These are phyloP conservation scores for Xiphydria camelus DNA, from an alignment of 2,888 invertebrate genomes.

Conservation along the genomic window DNA sequence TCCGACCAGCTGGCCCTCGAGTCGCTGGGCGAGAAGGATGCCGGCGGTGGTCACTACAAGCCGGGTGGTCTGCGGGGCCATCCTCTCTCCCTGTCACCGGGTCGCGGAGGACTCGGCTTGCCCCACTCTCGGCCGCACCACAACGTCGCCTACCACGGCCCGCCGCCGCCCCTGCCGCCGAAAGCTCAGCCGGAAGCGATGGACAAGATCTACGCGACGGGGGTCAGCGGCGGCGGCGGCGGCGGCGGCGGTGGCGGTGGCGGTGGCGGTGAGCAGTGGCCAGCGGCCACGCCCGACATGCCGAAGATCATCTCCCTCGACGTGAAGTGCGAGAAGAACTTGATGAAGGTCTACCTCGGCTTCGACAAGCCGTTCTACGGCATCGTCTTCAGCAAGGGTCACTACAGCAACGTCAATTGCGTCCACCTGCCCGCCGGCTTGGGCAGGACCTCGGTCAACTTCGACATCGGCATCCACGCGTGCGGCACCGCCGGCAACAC, in stretches of 20 bases:
- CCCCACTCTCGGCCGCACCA: slow-evolving; percentile 57
- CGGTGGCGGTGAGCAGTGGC: slow-evolving; percentile 79
- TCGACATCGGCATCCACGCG: slow-evolving; percentile 88
- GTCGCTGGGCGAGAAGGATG: slow-evolving; percentile 65
- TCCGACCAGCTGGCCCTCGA: slow-evolving; percentile 76
- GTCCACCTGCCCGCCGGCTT: slow-evolving; percentile 88
- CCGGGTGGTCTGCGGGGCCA: slow-evolving; percentile 56
- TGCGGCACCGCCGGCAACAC: slow-evolving; percentile 92
- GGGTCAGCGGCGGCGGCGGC: slow-evolving; percentile 23
- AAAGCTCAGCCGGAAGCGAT: slow-evolving; percentile 65
- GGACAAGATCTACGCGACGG: slow-evolving; percentile 62
- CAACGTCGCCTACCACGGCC: slow-evolving; percentile 74
- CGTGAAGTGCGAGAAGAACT: slow-evolving; percentile 91
- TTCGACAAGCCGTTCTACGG: slow-evolving; percentile 94
- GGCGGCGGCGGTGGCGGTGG: slow-evolving; percentile 51
- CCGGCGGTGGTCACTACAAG: slow-evolving; percentile 45
- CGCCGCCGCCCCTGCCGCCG: slow-evolving; percentile 68
- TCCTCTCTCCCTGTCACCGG: slow-evolving; percentile 60
- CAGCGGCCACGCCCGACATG: slow-evolving; percentile 82
- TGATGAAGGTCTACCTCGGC: slow-evolving; percentile 92
- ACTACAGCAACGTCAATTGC: slow-evolving; percentile 90
- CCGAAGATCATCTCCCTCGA: slow-evolving; percentile 90
- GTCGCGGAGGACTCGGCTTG: slow-evolving; percentile 55
- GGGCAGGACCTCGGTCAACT: slow-evolving; percentile 83
- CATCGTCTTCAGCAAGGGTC: slow-evolving; percentile 93